phyloP scores from a whole-genome alignment of 2,797 vertebrate species.

The Pelochelys cantorii region DNA sequence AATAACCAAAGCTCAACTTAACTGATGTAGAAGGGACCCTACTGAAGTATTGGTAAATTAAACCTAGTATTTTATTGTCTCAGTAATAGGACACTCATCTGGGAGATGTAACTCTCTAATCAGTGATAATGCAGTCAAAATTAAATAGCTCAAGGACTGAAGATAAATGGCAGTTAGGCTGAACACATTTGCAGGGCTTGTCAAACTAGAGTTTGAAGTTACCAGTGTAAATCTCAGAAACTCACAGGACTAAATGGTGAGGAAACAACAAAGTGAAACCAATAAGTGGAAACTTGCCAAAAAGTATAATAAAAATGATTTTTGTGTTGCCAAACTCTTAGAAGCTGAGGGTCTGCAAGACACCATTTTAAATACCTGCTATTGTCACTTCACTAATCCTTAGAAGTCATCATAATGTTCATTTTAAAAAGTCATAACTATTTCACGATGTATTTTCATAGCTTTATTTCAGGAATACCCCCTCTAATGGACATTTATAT shows the following conservation, averaged over 20 bases:
- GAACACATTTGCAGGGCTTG: background rate
- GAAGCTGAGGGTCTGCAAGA: background rate
- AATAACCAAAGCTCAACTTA: background rate
- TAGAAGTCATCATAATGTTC: background rate
- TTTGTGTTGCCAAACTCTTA: background rate
- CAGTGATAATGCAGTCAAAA: background rate
- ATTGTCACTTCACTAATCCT: background rate
- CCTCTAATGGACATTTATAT: background rate
- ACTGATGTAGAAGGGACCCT: background rate
- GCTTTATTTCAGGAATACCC: background rate
- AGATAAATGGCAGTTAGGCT: background rate
- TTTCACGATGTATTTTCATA: conserved; percentile 15
- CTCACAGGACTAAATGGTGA: background rate
- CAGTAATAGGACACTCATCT: background rate
- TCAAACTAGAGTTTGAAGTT: background rate
- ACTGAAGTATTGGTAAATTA: background rate
- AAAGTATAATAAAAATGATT: background rate
- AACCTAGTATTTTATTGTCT: background rate
- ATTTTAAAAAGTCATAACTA: background rate
- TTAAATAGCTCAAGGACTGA: background rate
- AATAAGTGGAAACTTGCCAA: background rate
- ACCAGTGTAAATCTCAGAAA: background rate
- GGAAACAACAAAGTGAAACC: background rate
- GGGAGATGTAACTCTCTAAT: background rate
- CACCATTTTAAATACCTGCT: background rate